phyloP scores from a whole-genome alignment of 2,113 vertebrate genomes.

The Urocitellus parryii region DNA sequence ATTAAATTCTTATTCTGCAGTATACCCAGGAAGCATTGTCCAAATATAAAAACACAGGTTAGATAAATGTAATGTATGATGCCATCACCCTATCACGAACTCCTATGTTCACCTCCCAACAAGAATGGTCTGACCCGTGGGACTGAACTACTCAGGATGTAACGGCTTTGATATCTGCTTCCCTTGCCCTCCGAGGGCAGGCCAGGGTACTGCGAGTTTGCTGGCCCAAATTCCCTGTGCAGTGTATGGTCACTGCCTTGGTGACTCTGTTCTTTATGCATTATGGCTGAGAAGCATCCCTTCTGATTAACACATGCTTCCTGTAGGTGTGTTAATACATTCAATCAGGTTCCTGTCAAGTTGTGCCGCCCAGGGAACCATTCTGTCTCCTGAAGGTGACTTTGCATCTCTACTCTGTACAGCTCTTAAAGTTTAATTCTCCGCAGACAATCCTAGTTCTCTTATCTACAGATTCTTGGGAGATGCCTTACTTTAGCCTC shows the following conservation, averaged over 20 bases:
- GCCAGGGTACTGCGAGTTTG: neutral
- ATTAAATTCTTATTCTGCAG: neutral
- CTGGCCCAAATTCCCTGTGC: neutral
- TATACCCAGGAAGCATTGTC: neutral
- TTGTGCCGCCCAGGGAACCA: conserved; percentile 50
- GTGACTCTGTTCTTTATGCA: conserved; percentile 28
- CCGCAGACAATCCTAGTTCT: conserved; percentile 19
- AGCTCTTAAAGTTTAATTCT: conserved; percentile 64
- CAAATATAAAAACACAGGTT: neutral
- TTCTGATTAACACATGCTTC: conserved; percentile 71
- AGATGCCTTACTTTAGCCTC: neutral
- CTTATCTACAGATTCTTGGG: conserved; percentile 50
- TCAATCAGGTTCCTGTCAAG: conserved; percentile 72
- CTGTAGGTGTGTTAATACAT: conserved; percentile 70
- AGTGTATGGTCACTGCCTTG: neutral
- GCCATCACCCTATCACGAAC: neutral
- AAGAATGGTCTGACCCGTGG: neutral
- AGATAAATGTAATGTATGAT: neutral
- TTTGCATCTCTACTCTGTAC: conserved; percentile 67
- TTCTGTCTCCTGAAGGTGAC: conserved; percentile 76
- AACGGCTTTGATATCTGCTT: fast-evolving
- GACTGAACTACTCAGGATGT: neutral
- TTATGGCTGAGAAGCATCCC: conserved; percentile 11
- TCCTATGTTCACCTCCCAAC: neutral
- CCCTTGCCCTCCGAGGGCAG: fast-evolving